Percentiles rank a stretch among this genome's conserved stretches.
These are phyloP conservation scores for Muricea muricata DNA, from an alignment of 92 coral and sea anemone species.

Conservation along the genomic window DNA sequence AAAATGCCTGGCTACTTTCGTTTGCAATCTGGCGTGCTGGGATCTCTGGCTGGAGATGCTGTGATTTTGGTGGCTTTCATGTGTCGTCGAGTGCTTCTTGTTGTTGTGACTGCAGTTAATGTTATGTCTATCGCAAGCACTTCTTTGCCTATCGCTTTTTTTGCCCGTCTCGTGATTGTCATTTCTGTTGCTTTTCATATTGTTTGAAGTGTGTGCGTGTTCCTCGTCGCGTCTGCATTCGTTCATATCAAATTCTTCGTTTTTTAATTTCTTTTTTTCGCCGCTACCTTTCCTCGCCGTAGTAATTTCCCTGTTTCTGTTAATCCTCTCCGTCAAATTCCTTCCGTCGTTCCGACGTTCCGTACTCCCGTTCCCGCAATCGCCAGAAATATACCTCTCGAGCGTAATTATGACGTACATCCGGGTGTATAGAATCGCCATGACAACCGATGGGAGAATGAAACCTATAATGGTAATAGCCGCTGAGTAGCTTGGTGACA, in stretches of 20 bases:
- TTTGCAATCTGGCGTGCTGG: neutral
- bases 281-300: too few relatives aligned
- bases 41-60: neutral
- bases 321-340: neutral
- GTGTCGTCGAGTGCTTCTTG: neutral
- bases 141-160: too few relatives aligned
- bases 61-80: too few relatives aligned
- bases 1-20: slow-evolving; percentile 21
- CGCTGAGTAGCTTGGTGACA: slow-evolving; percentile 28
- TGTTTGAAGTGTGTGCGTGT: neutral
- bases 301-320: neutral
- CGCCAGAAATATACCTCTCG: neutral
- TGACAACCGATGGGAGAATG: slow-evolving; percentile 17
- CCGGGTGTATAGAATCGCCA: slow-evolving; percentile 11
- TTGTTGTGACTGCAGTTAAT: too few relatives aligned
- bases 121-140: too few relatives aligned
- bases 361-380: neutral
- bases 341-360: neutral
- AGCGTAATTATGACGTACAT: slow-evolving; percentile 9
- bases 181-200: neutral
- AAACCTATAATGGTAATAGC: neutral
- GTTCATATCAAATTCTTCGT: neutral
- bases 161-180: too few relatives aligned
- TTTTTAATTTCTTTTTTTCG: neutral
- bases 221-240: neutral